Evolutionary conservation across 2,888 invertebrate species (phyloP).

Genomic region (Synergus gifuensis): DNA sequence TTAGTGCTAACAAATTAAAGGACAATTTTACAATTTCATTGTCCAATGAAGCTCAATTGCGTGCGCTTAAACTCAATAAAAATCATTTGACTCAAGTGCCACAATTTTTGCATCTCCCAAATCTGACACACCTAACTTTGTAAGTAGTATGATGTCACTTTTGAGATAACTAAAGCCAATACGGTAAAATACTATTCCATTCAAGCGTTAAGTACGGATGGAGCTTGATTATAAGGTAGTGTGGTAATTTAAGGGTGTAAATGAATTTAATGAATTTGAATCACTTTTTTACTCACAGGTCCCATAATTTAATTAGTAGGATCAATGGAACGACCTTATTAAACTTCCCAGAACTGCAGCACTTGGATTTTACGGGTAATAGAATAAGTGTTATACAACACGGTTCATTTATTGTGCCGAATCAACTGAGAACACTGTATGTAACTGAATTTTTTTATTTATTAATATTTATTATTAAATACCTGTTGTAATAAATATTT

Average conservation of each 20-base stretch:
- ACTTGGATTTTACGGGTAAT: constrained; percentile 84
- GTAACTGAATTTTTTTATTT: constrained; percentile 61
- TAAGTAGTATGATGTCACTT: constrained; percentile 71
- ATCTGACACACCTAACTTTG: constrained; percentile 78
- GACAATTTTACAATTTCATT: constrained; percentile 79
- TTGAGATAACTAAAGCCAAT: not conserved
- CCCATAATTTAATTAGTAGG: constrained; percentile 79
- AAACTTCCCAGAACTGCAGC: constrained; percentile 79
- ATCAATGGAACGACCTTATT: constrained; percentile 78
- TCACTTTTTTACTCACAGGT: constrained; percentile 69
- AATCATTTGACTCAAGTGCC: constrained; percentile 77
- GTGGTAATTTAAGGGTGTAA: not conserved
- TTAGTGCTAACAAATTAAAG: constrained; percentile 80
- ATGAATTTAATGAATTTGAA: constrained; percentile 39
- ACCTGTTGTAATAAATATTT: constrained; percentile 14
- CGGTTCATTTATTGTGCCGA: constrained; percentile 82
- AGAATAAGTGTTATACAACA: constrained; percentile 80
- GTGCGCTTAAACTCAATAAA: constrained; percentile 78
- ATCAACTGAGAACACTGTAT: constrained; percentile 79
- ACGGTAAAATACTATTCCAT: not conserved
- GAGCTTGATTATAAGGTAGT: no score
- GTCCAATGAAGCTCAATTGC: constrained; percentile 79
- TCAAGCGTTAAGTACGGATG: not conserved
- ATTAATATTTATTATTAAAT: not conserved
- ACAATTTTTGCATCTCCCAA: constrained; percentile 66